phyloP scores from a whole-genome alignment of 2,888 invertebrate genomes.

The Nipponacmea schrenckii region DNA sequence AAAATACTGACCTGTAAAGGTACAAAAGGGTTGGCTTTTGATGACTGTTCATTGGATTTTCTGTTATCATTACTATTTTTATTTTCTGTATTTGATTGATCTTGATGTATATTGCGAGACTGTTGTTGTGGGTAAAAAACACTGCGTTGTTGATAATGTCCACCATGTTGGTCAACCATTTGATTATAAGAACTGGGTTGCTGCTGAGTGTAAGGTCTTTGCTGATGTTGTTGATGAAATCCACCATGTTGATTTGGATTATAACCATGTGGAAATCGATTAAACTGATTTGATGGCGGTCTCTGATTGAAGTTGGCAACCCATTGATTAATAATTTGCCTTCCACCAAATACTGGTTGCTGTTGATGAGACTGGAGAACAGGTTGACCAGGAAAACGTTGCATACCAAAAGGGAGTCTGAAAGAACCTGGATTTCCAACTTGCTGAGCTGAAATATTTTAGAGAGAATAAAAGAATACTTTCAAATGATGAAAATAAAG shows the following conservation, averaged over 20 bases:
- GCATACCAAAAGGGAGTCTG: too few relatives aligned
- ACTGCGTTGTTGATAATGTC: neutral
- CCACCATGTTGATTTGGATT: neutral
- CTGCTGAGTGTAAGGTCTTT: too few relatives aligned
- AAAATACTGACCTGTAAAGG: conserved; percentile 53
- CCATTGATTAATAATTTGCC: neutral
- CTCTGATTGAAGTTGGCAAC: neutral
- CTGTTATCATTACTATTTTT: conserved; percentile 1
- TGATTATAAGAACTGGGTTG: neutral
- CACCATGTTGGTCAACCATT: conserved; percentile 10
- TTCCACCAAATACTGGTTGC: neutral
- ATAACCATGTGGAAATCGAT: neutral
- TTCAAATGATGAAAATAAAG: too few relatives aligned
- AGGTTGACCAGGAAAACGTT: neutral
- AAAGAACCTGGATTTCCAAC: neutral
- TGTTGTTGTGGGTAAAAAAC: too few relatives aligned
- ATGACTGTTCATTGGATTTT: neutral
- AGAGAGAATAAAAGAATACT: neutral
- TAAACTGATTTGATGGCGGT: neutral
- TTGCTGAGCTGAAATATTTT: neutral
- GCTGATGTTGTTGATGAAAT: neutral
- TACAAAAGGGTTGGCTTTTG: conserved; percentile 41
- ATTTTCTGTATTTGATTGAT: neutral
- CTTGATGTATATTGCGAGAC: too few relatives aligned
- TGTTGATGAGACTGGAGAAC: neutral